Percentiles rank a stretch among this genome's conserved stretches.
phyloP scores from a whole-genome alignment of 2,888 invertebrate genomes.

The Quadroppia sp. region DNA sequence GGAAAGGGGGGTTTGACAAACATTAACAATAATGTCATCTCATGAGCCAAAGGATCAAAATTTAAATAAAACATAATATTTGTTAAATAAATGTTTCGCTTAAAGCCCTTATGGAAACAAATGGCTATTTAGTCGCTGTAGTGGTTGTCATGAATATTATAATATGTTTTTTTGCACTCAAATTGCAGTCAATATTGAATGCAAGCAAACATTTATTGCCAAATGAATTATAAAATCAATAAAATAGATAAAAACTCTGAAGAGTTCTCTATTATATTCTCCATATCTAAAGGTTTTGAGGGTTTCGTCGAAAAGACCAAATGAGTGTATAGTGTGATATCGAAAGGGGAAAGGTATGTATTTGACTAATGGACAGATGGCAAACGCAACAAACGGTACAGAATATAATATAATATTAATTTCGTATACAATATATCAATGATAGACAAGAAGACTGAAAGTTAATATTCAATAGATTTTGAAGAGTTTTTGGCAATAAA shows the following conservation, averaged over 20 bases:
- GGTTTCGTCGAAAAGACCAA: too few relatives aligned
- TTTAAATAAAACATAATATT: not conserved
- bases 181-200: not conserved
- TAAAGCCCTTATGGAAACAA: not conserved
- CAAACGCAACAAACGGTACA: too few relatives aligned
- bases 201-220: not conserved
- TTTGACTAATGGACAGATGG: conserved; percentile 19
- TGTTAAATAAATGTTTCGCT: not conserved
- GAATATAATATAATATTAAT: too few relatives aligned
- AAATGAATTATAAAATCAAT: too few relatives aligned
- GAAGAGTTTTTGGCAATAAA: too few relatives aligned
- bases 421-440: too few relatives aligned
- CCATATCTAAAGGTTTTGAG: too few relatives aligned
- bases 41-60: not conserved
- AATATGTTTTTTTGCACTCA: not conserved
- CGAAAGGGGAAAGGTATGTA: not conserved
- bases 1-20: not conserved
- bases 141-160: not conserved
- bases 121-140: not conserved
- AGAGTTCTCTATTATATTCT: too few relatives aligned
- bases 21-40: not conserved
- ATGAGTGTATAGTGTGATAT: not conserved
- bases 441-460: too few relatives aligned
- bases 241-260: too few relatives aligned
- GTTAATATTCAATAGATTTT: too few relatives aligned